These are phyloP conservation scores for Artibeus lituratus DNA, from an alignment of 2,797 vertebrate species.

Conservation along the genomic window DNA sequence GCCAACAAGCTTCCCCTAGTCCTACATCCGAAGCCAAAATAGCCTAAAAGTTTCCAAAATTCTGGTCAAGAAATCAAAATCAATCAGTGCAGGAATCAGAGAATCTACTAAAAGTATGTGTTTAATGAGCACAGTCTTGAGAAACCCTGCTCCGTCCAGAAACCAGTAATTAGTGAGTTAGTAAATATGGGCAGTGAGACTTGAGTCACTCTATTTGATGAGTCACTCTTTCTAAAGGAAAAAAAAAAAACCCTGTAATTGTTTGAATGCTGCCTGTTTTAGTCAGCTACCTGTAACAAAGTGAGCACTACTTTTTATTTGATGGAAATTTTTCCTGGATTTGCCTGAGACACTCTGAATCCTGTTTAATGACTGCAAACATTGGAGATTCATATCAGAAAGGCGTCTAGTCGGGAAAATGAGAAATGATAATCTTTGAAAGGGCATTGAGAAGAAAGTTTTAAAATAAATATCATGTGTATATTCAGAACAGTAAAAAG, in stretches of 20 bases:
- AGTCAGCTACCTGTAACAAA: not conserved
- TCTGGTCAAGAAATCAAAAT: not conserved
- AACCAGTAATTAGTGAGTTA: not conserved
- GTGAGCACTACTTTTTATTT: not conserved
- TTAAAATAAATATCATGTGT: not conserved
- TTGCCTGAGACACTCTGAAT: not conserved
- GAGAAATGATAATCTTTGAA: not conserved
- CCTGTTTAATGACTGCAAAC: not conserved
- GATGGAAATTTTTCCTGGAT: not conserved
- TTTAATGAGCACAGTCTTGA: not conserved
- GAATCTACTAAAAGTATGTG: not conserved
- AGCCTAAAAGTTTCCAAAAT: not conserved
- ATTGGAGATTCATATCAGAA: not conserved
- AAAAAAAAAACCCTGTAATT: not conserved
- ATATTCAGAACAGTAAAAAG: not conserved
- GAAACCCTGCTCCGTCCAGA: not conserved
- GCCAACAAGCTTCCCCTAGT: not conserved
- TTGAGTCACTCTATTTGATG: not conserved
- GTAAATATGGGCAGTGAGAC: not conserved
- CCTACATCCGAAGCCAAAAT: not conserved
- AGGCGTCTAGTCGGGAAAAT: not conserved
- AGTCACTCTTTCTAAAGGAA: not conserved
- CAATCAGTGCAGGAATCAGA: not conserved
- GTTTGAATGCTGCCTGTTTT: not conserved
- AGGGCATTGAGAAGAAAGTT: not conserved